Conservation (phyloP, 53 echinoderm and acorn worm genomes). For the Mesocentrotus franciscanus region DNA sequence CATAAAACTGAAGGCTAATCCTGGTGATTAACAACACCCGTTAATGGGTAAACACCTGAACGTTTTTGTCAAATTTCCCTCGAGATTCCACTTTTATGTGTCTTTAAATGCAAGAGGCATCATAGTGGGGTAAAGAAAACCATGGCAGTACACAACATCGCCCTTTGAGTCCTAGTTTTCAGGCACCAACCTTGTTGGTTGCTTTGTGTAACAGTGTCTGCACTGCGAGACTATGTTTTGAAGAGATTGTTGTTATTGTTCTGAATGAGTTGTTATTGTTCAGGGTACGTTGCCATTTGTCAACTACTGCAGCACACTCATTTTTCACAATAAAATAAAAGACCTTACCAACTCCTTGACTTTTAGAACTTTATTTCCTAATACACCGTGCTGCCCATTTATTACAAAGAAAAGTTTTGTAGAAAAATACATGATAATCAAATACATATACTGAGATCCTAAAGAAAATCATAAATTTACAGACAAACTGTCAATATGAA, state of each 20-base stretch:
- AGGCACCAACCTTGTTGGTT: no score
- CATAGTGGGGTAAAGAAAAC: background rate
- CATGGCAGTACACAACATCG: background rate
- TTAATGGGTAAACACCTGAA: no score
- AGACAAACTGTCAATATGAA: background rate
- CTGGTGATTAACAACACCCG: no score
- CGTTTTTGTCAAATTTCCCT: no score
- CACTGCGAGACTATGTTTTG: no score
- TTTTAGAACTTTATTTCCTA: slow-evolving; percentile 5
- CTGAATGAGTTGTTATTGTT: no score
- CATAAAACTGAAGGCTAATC: no score
- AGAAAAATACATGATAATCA: background rate
- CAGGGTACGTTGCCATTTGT: no score
- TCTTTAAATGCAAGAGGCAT: background rate
- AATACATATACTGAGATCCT: background rate
- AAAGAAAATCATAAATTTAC: background rate
- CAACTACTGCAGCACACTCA: background rate
- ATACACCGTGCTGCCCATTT: background rate
- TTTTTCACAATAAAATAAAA: background rate
- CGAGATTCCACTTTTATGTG: no score
- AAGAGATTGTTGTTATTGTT: no score
- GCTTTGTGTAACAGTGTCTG: no score
- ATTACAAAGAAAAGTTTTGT: background rate
- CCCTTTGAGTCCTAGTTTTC: background rate
- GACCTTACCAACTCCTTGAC: background rate